Conservation (phyloP, 2,888 invertebrate genomes). For the Ormyrus thymus region DNA sequence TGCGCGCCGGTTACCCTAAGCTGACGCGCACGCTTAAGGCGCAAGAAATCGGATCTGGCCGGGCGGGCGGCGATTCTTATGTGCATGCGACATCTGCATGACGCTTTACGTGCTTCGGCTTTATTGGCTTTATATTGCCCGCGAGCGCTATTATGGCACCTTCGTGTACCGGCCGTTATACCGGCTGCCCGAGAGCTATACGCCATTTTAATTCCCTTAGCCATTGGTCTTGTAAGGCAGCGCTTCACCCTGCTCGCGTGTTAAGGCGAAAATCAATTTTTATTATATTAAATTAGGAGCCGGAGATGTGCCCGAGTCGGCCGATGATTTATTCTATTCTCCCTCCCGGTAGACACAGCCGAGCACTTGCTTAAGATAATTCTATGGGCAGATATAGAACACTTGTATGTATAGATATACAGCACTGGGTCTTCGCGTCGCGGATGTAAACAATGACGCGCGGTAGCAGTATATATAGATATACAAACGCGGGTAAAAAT, state of each 20-base stretch:
- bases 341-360: too few species aligned
- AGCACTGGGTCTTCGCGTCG: too few species aligned
- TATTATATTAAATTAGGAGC: slow-evolving; percentile 32
- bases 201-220: slow-evolving; percentile 28
- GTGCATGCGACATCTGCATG: slow-evolving; percentile 39
- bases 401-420: too few species aligned
- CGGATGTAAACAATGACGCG: too few species aligned
- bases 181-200: not conserved
- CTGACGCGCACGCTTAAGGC: slow-evolving; percentile 10
- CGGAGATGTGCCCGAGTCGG: not conserved
- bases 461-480: too few species aligned
- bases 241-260: slow-evolving; percentile 3
- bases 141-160: slow-evolving; percentile 47
- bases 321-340: too few species aligned
- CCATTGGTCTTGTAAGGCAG: not conserved
- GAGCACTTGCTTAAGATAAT: too few species aligned
- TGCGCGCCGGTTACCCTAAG: slow-evolving; percentile 14
- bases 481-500: too few species aligned
- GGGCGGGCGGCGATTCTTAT: slow-evolving; percentile 22
- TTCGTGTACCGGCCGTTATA: slow-evolving; percentile 39
- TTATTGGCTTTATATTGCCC: slow-evolving; percentile 55
- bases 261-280: slow-evolving; percentile 44
- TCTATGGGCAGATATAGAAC: too few species aligned
- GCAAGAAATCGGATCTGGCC: slow-evolving; percentile 46
- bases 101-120: slow-evolving; percentile 51